Evolutionary conservation across 2,888 invertebrate genomes (phyloP).

Genomic region (Pediacus dermestoides): DNA sequence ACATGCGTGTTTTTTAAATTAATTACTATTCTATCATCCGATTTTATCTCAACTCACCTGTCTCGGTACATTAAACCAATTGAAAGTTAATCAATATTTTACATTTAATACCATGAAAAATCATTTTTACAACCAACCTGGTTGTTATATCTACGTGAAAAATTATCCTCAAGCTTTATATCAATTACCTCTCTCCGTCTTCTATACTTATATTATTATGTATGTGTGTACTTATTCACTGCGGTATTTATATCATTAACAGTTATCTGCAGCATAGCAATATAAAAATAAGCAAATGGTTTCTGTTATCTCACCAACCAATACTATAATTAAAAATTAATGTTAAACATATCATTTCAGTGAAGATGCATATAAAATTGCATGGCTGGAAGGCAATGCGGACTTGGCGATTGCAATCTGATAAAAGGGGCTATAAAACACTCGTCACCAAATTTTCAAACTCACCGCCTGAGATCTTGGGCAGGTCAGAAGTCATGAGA

Average conservation of each 20-base stretch:
- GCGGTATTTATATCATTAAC: too few relatives aligned
- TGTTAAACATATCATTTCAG: conserved; percentile 19
- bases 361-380: background rate
- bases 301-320: conserved; percentile 24
- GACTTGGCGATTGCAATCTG: conserved; percentile 16
- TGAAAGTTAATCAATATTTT: too few relatives aligned
- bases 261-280: too few relatives aligned
- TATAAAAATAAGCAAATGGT: conserved; percentile 22
- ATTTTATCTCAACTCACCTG: conserved; percentile 27
- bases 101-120: too few relatives aligned
- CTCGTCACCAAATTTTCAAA: conserved; percentile 23
- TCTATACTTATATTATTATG: too few relatives aligned
- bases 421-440: conserved; percentile 18
- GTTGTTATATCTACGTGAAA: too few relatives aligned
- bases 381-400: too few relatives aligned
- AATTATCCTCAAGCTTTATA: too few relatives aligned
- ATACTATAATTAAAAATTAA: conserved; percentile 28
- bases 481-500: conserved; percentile 28
- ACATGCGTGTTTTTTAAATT: conserved; percentile 26
- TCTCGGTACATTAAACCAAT: conserved; percentile 23
- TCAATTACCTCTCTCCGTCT: too few relatives aligned
- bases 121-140: too few relatives aligned
- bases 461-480: conserved; percentile 11
- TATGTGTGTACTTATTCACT: too few relatives aligned
- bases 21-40: conserved; percentile 23